Evolutionary conservation across 2,113 vertebrate species (phyloP).

Genomic region (Oostethus manadensis): DNA sequence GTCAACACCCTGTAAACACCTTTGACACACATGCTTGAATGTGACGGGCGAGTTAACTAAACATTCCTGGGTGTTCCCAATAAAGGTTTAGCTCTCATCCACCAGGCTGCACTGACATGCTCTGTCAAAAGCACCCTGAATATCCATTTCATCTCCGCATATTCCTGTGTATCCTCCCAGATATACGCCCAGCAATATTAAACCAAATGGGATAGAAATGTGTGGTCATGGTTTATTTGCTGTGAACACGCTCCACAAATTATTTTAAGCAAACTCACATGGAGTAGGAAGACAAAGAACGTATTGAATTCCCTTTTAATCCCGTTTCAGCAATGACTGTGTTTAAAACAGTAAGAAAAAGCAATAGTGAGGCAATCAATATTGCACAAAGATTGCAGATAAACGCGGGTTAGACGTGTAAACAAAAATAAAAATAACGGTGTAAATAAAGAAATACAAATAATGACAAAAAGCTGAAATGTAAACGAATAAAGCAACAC

Average conservation of each 20-base stretch:
- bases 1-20: conserved; percentile 73
- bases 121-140: conserved; percentile 16
- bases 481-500: too few relatives aligned
- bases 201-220: conserved; percentile 7
- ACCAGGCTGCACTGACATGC: conserved; percentile 41
- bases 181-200: neutral
- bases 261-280: too few relatives aligned
- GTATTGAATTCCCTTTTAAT: too few relatives aligned
- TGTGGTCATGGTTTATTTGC: neutral
- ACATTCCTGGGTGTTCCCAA: conserved; percentile 71
- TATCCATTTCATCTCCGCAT: neutral
- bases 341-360: too few relatives aligned
- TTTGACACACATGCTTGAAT: conserved; percentile 72
- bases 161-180: neutral
- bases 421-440: too few relatives aligned
- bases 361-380: too few relatives aligned
- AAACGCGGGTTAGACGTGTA: too few relatives aligned
- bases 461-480: too few relatives aligned
- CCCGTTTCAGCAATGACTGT: too few relatives aligned
- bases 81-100: conserved; percentile 57
- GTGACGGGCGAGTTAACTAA: conserved; percentile 63
- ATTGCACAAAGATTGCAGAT: too few relatives aligned
- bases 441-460: too few relatives aligned
- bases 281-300: too few relatives aligned
- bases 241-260: neutral